These are phyloP conservation scores for Littorina saxatilis DNA, from an alignment of 1,140 invertebrate genomes.

Conservation along the genomic window DNA sequence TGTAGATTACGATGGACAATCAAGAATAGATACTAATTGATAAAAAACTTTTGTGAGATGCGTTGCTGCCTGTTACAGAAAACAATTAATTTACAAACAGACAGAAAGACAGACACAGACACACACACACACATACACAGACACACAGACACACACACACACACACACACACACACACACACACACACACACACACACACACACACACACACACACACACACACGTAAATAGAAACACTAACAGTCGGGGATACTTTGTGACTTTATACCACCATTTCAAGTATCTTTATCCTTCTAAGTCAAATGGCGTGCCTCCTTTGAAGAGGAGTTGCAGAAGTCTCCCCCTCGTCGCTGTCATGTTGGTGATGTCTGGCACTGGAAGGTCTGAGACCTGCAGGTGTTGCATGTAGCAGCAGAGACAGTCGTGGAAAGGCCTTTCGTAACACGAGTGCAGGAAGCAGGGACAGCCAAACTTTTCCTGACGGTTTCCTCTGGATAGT, in stretches of 20 bases:
- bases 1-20: not conserved
- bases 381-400: too few relatives aligned
- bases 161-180: too few relatives aligned
- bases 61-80: not conserved
- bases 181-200: not conserved
- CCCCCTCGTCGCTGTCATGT: too few relatives aligned
- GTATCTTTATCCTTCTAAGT: not conserved
- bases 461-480: too few relatives aligned
- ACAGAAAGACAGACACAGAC: not conserved
- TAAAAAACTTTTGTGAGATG: too few relatives aligned
- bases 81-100: not conserved
- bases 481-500: too few relatives aligned
- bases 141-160: too few relatives aligned
- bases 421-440: too few relatives aligned
- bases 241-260: not conserved
- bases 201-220: constrained; percentile 6
- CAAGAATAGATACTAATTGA: not conserved
- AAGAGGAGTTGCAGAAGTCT: too few relatives aligned
- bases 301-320: not conserved
- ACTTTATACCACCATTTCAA: not conserved
- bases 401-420: too few relatives aligned
- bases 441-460: too few relatives aligned
- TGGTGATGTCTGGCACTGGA: not conserved
- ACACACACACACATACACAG: not conserved
- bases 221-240: not conserved